Base-by-base conservation (phyloP, 2,888 invertebrate genomes). In the Oscheius sp. region DNA sequence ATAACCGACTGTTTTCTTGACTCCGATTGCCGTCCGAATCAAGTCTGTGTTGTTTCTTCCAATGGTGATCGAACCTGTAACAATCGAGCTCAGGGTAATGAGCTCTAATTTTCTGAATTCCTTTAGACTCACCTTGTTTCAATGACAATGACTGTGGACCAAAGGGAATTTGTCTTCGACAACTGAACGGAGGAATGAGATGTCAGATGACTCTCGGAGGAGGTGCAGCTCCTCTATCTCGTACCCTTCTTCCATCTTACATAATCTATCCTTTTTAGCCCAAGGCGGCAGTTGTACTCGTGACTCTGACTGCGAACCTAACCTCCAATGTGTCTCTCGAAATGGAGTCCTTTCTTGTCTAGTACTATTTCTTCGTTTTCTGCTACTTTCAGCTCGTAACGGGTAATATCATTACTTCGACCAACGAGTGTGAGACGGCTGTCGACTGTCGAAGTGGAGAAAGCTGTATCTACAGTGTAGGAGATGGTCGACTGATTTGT, bases 261-360 rank as follows among this genome's bases (percentile, higher is more conserved):
- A 6, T 51, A 14, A 14, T 30, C 20, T n/a, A n/a, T 4, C 1
- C 2, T 4, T 62, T 62, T 41, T 12, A 61, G 62, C 17, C 12
- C 14, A 72, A 24, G 71, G 71, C 44, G 57, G 54, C 17, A 57
- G 38, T 1, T 76, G 76, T 44, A 64, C 57, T 24, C 33, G 68
- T 24, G 76, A 76, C 24, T 62, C 72, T 0, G 72, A 76, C 51
- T 76, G 76, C 44, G 63, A 63, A 33, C 36, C 41, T 2, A 47
- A 57, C 3, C 54, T 74, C 0, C 28, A 68, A 2, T 76, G 76
- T 44, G 72, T 72, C 0, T 17, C 70, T 5, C 69, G 71, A 24
- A 73, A 72, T 26, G 76, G 76, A 28, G 68, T 71, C 4, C 61
- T 74, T 63, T 36, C 67, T 59, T 75, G 74, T 30, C 24, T 67